phyloP scores from a whole-genome alignment of 2,888 invertebrate species.

The Drosophila gaucha region DNA sequence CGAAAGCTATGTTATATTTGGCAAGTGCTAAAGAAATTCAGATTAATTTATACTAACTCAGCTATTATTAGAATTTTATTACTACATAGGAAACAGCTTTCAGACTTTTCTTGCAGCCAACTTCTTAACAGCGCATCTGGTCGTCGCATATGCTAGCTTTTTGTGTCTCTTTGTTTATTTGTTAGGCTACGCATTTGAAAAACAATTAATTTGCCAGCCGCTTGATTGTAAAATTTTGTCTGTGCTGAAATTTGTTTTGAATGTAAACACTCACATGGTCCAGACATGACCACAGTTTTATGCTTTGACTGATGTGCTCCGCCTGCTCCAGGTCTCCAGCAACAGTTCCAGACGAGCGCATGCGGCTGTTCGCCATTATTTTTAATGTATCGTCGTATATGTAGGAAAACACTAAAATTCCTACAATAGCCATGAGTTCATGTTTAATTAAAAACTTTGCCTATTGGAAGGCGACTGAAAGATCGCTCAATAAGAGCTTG shows the following conservation, averaged over 20 bases:
- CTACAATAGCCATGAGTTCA: conserved; percentile 59
- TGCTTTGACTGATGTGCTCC: conserved; percentile 70
- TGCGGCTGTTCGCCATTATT: conserved; percentile 52
- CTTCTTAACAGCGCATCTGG: conserved; percentile 17
- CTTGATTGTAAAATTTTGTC: conserved; percentile 56
- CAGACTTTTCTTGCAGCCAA: not conserved
- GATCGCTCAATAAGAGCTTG: conserved; percentile 28
- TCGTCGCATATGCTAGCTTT: conserved; percentile 6
- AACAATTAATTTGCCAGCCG: conserved; percentile 71
- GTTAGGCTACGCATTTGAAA: conserved; percentile 67
- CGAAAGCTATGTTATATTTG: too few relatives aligned
- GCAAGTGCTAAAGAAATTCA: too few relatives aligned
- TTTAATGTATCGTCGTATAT: conserved; percentile 34
- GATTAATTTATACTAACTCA: not conserved
- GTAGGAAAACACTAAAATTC: conserved; percentile 21
- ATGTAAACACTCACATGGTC: conserved; percentile 69
- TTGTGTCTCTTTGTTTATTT: conserved; percentile 46
- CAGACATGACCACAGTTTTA: conserved; percentile 74
- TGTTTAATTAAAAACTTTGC: conserved; percentile 73
- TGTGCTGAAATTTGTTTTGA: conserved; percentile 55
- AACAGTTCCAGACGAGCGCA: conserved; percentile 35
- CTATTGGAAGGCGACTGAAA: conserved; percentile 21
- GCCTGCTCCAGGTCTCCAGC: conserved; percentile 16
- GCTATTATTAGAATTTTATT: not conserved
- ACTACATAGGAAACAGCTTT: not conserved